Percentiles rank a stretch among this genome's conserved stretches.
phyloP scores from a whole-genome alignment of 1,140 invertebrate species.

The Idris sp. region DNA sequence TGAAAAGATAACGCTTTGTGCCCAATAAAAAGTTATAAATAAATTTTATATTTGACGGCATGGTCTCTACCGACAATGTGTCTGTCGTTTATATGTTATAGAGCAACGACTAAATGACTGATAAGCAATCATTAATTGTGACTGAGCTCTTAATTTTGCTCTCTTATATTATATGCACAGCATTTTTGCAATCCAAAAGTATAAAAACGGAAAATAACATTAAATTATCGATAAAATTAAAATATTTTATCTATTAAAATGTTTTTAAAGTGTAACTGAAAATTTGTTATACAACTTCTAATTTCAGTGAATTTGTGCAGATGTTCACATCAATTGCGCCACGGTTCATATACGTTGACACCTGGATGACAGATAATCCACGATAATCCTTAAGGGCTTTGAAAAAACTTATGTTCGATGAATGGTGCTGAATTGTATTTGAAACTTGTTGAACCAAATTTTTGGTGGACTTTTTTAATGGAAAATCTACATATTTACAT shows the following conservation, averaged over 20 bases:
- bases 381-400: conserved; percentile 26
- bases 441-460: background rate
- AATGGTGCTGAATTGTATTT: conserved; percentile 14
- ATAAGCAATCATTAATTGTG: conserved; percentile 23
- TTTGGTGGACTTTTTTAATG: background rate
- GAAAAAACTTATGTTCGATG: conserved; percentile 19
- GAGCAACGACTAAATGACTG: conserved; percentile 29
- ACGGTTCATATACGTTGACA: conserved; percentile 20
- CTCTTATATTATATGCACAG: conserved; percentile 19
- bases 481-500: no score
- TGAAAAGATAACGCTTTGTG: conserved; percentile 56
- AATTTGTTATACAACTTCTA: conserved; percentile 29
- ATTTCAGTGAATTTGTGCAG: conserved; percentile 10
- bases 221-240: no score
- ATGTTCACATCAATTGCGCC: conserved; percentile 29
- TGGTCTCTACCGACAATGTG: conserved; percentile 19
- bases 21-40: conserved; percentile 61
- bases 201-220: no score
- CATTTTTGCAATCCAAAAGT: conserved; percentile 26
- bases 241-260: no score
- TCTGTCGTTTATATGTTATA: conserved; percentile 33
- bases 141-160: conserved; percentile 5
- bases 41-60: conserved; percentile 55
- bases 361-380: conserved; percentile 36
- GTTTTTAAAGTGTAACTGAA: no score